phyloP scores from a whole-genome alignment of 2,113 vertebrate species.

The Paratilapia polleni region DNA sequence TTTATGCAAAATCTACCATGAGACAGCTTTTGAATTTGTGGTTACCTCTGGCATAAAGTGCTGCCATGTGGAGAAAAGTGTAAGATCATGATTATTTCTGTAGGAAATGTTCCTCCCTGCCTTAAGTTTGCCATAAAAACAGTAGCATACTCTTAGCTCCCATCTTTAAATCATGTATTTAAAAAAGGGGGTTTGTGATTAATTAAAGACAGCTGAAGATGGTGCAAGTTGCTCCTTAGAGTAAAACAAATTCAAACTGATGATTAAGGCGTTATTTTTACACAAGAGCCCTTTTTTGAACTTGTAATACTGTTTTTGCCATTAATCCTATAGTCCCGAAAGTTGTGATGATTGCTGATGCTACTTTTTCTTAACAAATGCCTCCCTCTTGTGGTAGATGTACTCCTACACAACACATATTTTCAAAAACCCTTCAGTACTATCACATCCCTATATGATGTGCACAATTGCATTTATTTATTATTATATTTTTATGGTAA shows the following conservation, averaged over 20 bases:
- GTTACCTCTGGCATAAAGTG: neutral
- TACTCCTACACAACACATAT: neutral
- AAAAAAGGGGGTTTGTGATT: neutral
- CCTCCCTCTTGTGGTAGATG: constrained; percentile 52
- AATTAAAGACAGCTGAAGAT: neutral
- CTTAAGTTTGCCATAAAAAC: rapidly evolving
- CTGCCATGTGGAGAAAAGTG: constrained; percentile 28
- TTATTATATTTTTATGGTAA: too few relatives aligned
- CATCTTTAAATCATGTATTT: neutral
- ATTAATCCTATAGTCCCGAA: neutral
- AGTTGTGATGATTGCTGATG: too few relatives aligned
- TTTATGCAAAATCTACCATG: neutral
- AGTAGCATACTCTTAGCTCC: neutral
- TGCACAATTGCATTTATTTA: neutral
- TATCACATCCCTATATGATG: neutral
- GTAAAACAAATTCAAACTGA: neutral
- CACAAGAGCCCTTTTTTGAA: neutral
- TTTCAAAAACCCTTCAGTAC: neutral
- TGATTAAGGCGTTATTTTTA: neutral
- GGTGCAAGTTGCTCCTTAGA: neutral
- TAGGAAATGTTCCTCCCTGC: neutral
- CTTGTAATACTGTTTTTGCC: neutral
- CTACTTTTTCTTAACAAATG: constrained; percentile 20
- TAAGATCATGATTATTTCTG: neutral
- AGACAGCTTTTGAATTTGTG: constrained; percentile 4